Evolutionary conservation across 2,797 vertebrate species (phyloP).

Genomic region (Acanthurus tractus): DNA sequence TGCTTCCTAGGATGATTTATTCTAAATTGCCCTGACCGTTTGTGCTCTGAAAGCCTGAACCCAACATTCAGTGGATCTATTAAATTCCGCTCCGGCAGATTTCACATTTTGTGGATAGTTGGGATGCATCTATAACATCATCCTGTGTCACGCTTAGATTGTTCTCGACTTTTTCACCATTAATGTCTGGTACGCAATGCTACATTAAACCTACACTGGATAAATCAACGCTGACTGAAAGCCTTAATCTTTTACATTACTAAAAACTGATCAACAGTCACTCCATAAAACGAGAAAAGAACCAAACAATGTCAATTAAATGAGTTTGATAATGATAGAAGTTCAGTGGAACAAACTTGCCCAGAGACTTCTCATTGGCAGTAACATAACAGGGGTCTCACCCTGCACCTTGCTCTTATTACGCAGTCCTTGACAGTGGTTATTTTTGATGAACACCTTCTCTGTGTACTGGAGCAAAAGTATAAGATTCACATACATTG

Average conservation of each 20-base stretch:
- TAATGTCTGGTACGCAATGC: not conserved
- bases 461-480: not conserved
- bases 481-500: not conserved
- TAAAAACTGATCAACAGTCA: not conserved
- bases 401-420: not conserved
- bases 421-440: not conserved
- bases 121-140: not conserved
- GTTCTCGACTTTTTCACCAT: not conserved
- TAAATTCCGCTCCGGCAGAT: not conserved
- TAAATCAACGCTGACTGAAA: conserved; percentile 7
- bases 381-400: not conserved
- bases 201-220: not conserved
- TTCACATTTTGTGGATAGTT: not conserved
- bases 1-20: not conserved
- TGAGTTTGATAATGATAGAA: not conserved
- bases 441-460: not conserved
- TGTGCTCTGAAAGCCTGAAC: not conserved
- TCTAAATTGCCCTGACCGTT: not conserved
- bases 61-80: not conserved
- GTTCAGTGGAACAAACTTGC: not conserved
- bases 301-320: not conserved
- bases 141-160: not conserved
- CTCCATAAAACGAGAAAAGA: not conserved
- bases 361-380: not conserved
- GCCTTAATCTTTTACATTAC: not conserved